Percentiles rank a stretch among this genome's conserved stretches.
phyloP scores from a whole-genome alignment of 2,888 invertebrate genomes.

The Ormyrus nitidulus region DNA sequence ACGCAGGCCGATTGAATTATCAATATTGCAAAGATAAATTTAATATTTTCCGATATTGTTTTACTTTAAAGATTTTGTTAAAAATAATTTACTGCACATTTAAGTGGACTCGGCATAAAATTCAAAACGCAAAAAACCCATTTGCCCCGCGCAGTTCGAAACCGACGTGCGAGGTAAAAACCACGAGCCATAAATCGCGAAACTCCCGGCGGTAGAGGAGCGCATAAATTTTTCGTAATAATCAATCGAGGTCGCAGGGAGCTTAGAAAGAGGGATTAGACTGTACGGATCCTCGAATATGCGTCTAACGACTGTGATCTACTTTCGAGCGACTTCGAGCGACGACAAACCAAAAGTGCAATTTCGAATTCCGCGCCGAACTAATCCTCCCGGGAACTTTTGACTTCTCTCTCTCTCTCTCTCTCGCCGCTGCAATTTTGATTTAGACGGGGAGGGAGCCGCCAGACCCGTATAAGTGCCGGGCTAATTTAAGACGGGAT shows the following conservation, averaged over 20 bases:
- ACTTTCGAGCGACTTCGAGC: conserved; percentile 29
- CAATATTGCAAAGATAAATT: too few species aligned
- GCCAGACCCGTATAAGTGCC: background rate
- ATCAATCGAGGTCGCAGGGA: conserved; percentile 29
- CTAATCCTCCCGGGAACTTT: conserved; percentile 35
- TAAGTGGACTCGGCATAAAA: too few species aligned
- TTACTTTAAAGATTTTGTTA: too few species aligned
- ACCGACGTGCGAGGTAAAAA: too few species aligned
- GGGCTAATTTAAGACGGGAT: conserved; percentile 29
- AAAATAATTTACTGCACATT: too few species aligned
- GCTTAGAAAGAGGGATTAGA: conserved; percentile 31
- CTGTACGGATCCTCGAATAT: conserved; percentile 19
- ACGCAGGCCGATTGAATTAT: too few species aligned
- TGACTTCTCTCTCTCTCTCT: background rate
- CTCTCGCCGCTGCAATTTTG: conserved; percentile 21
- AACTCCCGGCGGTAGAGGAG: background rate
- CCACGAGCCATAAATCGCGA: too few species aligned
- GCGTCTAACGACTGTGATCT: conserved; percentile 40
- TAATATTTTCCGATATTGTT: too few species aligned
- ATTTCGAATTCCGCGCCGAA: conserved; percentile 39
- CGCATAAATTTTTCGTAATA: conserved; percentile 26
- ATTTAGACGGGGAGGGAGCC: background rate
- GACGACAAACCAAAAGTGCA: conserved; percentile 42
- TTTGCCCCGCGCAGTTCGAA: too few species aligned
- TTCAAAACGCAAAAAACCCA: too few species aligned